A percentile compares a stretch with the other conserved stretches of the same genome.
These are phyloP conservation scores for Epirrhoe tristata DNA, from an alignment of 2,888 invertebrate species.

Conservation along the genomic window DNA sequence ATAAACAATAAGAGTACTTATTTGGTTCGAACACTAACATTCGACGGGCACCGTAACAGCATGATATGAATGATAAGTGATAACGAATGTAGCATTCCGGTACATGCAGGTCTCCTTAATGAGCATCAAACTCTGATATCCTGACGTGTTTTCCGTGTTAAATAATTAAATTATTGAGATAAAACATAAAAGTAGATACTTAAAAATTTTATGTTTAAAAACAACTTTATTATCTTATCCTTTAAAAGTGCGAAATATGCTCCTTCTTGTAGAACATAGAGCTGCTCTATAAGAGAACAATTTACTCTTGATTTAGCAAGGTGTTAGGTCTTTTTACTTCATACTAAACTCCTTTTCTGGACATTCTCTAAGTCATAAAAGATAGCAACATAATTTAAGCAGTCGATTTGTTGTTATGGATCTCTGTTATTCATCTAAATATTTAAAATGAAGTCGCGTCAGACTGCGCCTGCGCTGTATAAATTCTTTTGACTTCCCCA, in stretches of 20 bases:
- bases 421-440: too few relatives aligned
- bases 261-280: too few relatives aligned
- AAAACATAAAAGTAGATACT: not conserved
- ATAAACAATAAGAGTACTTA: conserved; percentile 81
- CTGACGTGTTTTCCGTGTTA: not conserved
- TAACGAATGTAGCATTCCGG: conserved; percentile 15
- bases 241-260: too few relatives aligned
- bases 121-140: not conserved
- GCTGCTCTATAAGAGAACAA: too few relatives aligned
- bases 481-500: conserved; percentile 29
- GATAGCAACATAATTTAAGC: too few relatives aligned
- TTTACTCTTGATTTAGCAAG: too few relatives aligned
- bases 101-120: not conserved
- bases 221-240: not conserved
- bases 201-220: not conserved
- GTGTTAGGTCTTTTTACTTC: too few relatives aligned
- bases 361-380: too few relatives aligned
- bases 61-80: conserved; percentile 65
- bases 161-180: not conserved
- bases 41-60: conserved; percentile 63
- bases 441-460: conserved; percentile 2
- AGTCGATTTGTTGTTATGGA: too few relatives aligned
- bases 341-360: too few relatives aligned
- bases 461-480: conserved; percentile 14
- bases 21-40: conserved; percentile 73